Base-by-base conservation (phyloP, 2,797 vertebrate species). In the Oreonectes daqikongensis region DNA sequence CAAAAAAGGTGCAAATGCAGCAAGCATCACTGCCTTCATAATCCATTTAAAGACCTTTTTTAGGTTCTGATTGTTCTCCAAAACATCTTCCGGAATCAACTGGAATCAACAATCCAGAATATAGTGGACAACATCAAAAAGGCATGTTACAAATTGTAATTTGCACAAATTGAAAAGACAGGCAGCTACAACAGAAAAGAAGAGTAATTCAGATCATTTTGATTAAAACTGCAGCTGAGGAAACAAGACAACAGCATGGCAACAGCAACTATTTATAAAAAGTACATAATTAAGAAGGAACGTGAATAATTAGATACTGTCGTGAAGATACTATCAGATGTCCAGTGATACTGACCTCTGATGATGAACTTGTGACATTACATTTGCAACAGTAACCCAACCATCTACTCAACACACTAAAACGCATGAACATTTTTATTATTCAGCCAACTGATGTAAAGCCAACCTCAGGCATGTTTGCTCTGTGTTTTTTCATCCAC, bases 381-480 rank as follows among this genome's bases (percentile, higher is more conserved):
- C 26, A 67, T 68, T 69, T 68, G 53, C 17, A 1, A 28, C 42
- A 48, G 42, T 38, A 69, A 68, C 20, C 74, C 10, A 40, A 52
- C 42, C 38, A n/a, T 50, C 22, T 48, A 22, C 42, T 48, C 11
- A 50, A 40, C 57, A 18, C 5, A 57, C 50, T 55, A 22, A 40
- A 72, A 50, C 2, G 2, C 24, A 63, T 68, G 22, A 83, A 75
- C 79, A 84, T 89, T 84, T 86, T 84, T 77, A 86, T 88, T 76
- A 86, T 87, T 89, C 83, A 85, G 70, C 77, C 74, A 77, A 64
- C 48, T 82, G 85, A 87, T 82, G 81, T 66, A 70, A 75, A 88
- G 82, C 83, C 75, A 77, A 86, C 90, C 89, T 85, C 81, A 72
- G 91, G 92, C 90, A 86, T 84, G 78, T 87, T 90, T 81, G 72